A percentile compares a stretch with the other conserved stretches of the same genome.
phyloP scores from a whole-genome alignment of 2,888 invertebrate genomes.

The Periphyllus acericola region DNA sequence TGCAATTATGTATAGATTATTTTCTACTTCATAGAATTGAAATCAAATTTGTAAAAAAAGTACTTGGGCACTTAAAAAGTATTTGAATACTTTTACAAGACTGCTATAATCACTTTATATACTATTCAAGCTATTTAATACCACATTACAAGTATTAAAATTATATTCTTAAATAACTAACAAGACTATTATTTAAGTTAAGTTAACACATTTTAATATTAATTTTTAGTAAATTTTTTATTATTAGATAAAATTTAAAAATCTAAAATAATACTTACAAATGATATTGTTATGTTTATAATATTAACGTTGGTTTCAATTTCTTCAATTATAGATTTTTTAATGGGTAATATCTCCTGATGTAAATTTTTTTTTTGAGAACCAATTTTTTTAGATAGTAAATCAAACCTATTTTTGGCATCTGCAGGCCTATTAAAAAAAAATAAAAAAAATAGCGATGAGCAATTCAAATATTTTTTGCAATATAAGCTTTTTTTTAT shows the following conservation, averaged over 20 bases:
- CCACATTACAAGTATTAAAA: too few relatives aligned
- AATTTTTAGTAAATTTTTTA: neutral
- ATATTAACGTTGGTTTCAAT: constrained; percentile 25
- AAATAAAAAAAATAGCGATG: neutral
- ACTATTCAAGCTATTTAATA: too few relatives aligned
- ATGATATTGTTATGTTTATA: constrained; percentile 30
- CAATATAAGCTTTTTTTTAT: too few relatives aligned
- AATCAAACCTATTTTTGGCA: constrained; percentile 33
- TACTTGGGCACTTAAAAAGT: too few relatives aligned
- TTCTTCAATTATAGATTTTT: constrained; percentile 32
- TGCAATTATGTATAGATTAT: too few relatives aligned
- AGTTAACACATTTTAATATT: neutral
- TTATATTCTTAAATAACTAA: too few relatives aligned
- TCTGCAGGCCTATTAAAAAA: constrained; percentile 53
- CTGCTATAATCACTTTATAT: too few relatives aligned
- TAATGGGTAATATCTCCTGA: neutral
- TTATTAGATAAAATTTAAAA: neutral
- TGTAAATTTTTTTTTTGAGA: neutral
- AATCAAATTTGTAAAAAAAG: too few relatives aligned
- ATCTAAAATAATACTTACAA: constrained; percentile 25
- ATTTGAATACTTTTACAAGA: too few relatives aligned
- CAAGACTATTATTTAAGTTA: too few relatives aligned
- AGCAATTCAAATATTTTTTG: too few relatives aligned
- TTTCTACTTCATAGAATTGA: too few relatives aligned
- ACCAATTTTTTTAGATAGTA: constrained; percentile 2